These are phyloP conservation scores for Anaspis maculata DNA, from an alignment of 2,888 invertebrate genomes.

Conservation along the genomic window DNA sequence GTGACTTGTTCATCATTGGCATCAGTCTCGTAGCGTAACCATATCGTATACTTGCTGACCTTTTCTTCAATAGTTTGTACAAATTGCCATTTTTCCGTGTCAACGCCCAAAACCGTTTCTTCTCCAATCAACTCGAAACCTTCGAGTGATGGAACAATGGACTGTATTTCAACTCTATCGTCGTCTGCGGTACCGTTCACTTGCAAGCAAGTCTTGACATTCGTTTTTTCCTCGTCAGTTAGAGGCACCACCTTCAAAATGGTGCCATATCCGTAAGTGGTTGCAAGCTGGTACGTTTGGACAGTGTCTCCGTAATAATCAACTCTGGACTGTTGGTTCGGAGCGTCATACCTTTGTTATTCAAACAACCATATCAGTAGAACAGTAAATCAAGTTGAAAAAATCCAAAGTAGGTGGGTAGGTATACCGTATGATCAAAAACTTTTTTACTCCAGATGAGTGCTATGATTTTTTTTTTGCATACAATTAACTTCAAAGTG, in stretches of 20 bases:
- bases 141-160: conserved; percentile 71
- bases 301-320: conserved; percentile 95
- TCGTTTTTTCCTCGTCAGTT: conserved; percentile 64
- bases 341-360: conserved; percentile 71
- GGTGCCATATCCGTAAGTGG: conserved; percentile 56
- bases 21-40: conserved; percentile 67
- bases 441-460: too few relatives aligned
- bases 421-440: too few relatives aligned
- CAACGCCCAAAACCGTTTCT: conserved; percentile 61
- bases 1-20: conserved; percentile 47
- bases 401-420: too few relatives aligned
- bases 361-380: too few relatives aligned
- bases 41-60: conserved; percentile 80
- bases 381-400: too few relatives aligned
- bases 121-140: conserved; percentile 59
- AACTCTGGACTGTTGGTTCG: conserved; percentile 70
- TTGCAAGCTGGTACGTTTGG: conserved; percentile 74
- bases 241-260: conserved; percentile 79
- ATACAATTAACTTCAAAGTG: too few relatives aligned
- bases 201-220: conserved; percentile 72
- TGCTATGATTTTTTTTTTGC: too few relatives aligned
- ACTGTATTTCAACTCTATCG: conserved; percentile 60
- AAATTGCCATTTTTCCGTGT: conserved; percentile 72
- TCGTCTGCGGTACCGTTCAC: conserved; percentile 64
- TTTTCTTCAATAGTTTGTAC: conserved; percentile 65